Conservation (phyloP, 2,113 vertebrate species). For the Paracanthobrama guichenoti region DNA sequence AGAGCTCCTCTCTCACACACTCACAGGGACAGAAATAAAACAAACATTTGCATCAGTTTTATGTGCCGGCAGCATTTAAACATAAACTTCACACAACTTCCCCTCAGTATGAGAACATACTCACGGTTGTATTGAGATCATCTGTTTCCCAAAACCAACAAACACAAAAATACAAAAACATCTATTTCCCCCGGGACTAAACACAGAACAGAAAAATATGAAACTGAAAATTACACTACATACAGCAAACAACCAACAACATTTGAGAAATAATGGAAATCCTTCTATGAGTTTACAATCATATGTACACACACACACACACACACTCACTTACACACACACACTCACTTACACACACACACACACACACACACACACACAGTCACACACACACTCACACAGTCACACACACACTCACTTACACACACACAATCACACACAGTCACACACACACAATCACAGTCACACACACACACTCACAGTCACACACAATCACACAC, state of each 20-base stretch:
- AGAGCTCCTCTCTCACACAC: conserved; percentile 52
- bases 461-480: no score
- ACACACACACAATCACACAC: not conserved
- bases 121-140: not conserved
- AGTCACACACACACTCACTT: not conserved
- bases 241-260: not conserved
- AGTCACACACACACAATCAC: no score
- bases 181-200: not conserved
- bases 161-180: not conserved
- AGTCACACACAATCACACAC: not conserved
- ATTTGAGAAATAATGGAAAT: not conserved
- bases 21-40: conserved; percentile 60
- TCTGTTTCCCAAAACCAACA: conserved; percentile 39
- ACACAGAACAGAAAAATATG: not conserved
- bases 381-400: not conserved
- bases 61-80: conserved; percentile 42
- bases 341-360: not conserved
- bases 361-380: not conserved
- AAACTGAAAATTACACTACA: not conserved
- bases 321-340: no score
- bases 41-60: conserved; percentile 61
- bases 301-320: not conserved
- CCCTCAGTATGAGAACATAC: not conserved
- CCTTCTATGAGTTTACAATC: not conserved
- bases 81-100: not conserved